Conservation (phyloP, 2,113 vertebrate species). For the Cololabis saira region DNA sequence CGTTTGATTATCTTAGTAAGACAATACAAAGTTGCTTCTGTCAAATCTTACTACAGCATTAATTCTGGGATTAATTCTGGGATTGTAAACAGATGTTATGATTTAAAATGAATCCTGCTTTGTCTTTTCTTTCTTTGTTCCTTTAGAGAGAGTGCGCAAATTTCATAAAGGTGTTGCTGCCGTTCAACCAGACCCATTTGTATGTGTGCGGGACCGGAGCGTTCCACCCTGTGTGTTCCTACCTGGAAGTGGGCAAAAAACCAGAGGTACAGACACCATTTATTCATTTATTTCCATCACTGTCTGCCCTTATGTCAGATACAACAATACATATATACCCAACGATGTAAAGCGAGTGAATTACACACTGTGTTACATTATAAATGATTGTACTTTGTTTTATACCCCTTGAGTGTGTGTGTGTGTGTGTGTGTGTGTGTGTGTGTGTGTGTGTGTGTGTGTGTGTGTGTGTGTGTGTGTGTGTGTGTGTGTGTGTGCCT, state of each 20-base stretch:
- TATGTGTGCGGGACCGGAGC: constrained; percentile 96
- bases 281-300: not conserved
- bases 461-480: constrained; percentile 7
- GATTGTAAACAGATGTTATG: too few relatives aligned
- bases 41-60: not conserved
- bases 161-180: constrained; percentile 94
- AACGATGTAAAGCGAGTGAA: not conserved
- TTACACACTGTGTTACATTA: not conserved
- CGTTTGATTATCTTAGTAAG: too few relatives aligned
- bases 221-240: constrained; percentile 95
- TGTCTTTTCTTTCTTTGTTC: constrained; percentile 12
- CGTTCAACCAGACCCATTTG: constrained; percentile 95
- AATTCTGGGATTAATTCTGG: too few relatives aligned
- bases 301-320: not conserved
- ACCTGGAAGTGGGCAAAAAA: constrained; percentile 93
- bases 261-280: constrained; percentile 85
- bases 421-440: constrained; percentile 21
- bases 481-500: constrained; percentile 21
- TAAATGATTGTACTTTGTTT: not conserved
- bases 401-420: not conserved
- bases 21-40: too few relatives aligned
- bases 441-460: constrained; percentile 18
- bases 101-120: not conserved
- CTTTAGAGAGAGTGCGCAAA: constrained; percentile 96
- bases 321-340: not conserved